phyloP scores from a whole-genome alignment of 2,797 vertebrate genomes.

The Halcyon badia region DNA sequence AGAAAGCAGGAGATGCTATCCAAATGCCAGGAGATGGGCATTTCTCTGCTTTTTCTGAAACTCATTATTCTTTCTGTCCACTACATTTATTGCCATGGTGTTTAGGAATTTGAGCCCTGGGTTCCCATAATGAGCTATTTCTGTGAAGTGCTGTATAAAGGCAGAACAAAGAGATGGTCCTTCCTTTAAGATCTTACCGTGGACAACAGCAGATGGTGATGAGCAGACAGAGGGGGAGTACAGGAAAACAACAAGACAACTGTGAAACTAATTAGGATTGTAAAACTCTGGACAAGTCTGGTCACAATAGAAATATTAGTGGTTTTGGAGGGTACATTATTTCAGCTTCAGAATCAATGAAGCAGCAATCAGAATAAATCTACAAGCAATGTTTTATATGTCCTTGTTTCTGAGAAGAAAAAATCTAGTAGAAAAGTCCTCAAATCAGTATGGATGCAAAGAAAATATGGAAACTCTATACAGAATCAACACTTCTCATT shows the following conservation, averaged over 20 bases:
- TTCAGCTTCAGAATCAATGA: slow-evolving; percentile 40
- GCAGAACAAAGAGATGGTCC: slow-evolving; percentile 69
- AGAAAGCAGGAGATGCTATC: slow-evolving; percentile 24
- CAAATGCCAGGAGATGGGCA: background rate
- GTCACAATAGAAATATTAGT: slow-evolving; percentile 70
- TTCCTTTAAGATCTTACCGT: slow-evolving; percentile 56
- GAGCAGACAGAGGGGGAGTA: slow-evolving; percentile 68
- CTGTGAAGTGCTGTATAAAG: slow-evolving; percentile 65
- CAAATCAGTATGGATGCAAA: background rate
- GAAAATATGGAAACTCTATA: background rate
- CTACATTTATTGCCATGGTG: slow-evolving; percentile 60
- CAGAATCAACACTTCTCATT: background rate
- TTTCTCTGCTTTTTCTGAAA: slow-evolving; percentile 5
- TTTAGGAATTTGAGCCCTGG: slow-evolving; percentile 64
- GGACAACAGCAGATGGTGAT: slow-evolving; percentile 71
- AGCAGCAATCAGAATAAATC: background rate
- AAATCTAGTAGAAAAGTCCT: background rate
- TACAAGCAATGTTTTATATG: background rate
- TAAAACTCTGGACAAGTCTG: slow-evolving; percentile 71
- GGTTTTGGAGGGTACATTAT: slow-evolving; percentile 37
- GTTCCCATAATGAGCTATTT: slow-evolving; percentile 70
- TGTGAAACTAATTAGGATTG: slow-evolving; percentile 75
- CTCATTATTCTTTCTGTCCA: slow-evolving; percentile 55
- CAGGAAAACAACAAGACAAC: slow-evolving; percentile 73
- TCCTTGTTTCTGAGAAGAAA: background rate